Conservation (phyloP, 1,140 invertebrate species). For the Zaprionus tsacasi region DNA sequence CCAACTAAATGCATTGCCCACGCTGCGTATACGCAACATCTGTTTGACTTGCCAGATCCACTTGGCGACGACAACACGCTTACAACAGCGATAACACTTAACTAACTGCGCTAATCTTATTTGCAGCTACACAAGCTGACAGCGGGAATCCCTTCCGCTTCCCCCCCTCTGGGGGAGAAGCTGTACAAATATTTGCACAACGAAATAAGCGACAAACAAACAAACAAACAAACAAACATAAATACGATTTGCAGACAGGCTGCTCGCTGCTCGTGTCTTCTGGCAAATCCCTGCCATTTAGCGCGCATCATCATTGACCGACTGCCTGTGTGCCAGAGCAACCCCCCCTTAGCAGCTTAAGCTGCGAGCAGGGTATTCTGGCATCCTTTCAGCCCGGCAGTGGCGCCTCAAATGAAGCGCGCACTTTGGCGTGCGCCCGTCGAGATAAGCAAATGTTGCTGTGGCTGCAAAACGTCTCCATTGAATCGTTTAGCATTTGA, state of each 20-base stretch:
- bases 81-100: slow-evolving; percentile 79
- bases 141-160: slow-evolving; percentile 15
- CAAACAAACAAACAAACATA: slow-evolving; percentile 66
- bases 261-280: slow-evolving; percentile 40
- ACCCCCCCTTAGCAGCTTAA: slow-evolving; percentile 13
- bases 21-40: slow-evolving; percentile 63
- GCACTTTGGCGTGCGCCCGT: slow-evolving; percentile 65
- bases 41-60: slow-evolving; percentile 47
- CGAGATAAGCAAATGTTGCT: slow-evolving; percentile 73
- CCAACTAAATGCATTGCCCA: slow-evolving; percentile 8
- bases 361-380: slow-evolving; percentile 10
- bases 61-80: slow-evolving; percentile 66
- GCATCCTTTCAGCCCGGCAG: slow-evolving; percentile 61
- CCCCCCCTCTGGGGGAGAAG: slow-evolving; percentile 33
- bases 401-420: slow-evolving; percentile 75
- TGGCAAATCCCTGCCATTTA: slow-evolving; percentile 75
- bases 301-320: slow-evolving; percentile 58
- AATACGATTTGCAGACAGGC: slow-evolving; percentile 54
- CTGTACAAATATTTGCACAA: slow-evolving; percentile 74
- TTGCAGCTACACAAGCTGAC: slow-evolving; percentile 40
- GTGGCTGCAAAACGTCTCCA: slow-evolving; percentile 61
- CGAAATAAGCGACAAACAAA: slow-evolving; percentile 76
- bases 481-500: slow-evolving; percentile 70
- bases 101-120: slow-evolving; percentile 74
- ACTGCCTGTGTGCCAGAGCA: slow-evolving; percentile 7